Conservation (phyloP, 2,113 vertebrate genomes). For the Syrrhaptes paradoxus region DNA sequence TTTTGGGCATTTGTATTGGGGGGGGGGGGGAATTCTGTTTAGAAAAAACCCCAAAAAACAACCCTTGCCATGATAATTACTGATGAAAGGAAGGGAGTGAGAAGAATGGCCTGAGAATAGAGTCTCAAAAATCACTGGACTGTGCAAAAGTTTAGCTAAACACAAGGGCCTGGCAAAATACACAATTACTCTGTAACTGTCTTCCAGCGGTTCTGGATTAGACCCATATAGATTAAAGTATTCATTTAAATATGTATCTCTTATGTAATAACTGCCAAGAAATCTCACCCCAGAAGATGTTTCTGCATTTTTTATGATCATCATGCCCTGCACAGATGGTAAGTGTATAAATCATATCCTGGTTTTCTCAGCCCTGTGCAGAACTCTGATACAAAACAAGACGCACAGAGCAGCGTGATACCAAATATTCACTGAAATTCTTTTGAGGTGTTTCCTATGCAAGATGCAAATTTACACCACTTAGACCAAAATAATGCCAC, state of each 20-base stretch:
- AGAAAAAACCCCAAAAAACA: too few relatives aligned
- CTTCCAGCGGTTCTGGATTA: neutral
- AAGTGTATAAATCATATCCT: neutral
- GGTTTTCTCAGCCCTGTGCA: neutral
- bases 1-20: neutral
- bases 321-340: neutral
- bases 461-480: neutral
- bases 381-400: neutral
- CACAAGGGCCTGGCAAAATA: neutral
- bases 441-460: neutral
- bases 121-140: neutral
- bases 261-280: neutral
- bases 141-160: neutral
- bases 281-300: constrained; percentile 35
- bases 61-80: neutral
- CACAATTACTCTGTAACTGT: neutral
- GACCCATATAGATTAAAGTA: neutral
- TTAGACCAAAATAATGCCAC: neutral
- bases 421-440: neutral
- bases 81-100: neutral
- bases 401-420: neutral
- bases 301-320: neutral
- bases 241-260: neutral
- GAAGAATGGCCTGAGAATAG: neutral
- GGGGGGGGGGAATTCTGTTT: neutral